These are phyloP conservation scores for Fragum whitleyi DNA, from an alignment of 2,888 invertebrate genomes.

Conservation along the genomic window DNA sequence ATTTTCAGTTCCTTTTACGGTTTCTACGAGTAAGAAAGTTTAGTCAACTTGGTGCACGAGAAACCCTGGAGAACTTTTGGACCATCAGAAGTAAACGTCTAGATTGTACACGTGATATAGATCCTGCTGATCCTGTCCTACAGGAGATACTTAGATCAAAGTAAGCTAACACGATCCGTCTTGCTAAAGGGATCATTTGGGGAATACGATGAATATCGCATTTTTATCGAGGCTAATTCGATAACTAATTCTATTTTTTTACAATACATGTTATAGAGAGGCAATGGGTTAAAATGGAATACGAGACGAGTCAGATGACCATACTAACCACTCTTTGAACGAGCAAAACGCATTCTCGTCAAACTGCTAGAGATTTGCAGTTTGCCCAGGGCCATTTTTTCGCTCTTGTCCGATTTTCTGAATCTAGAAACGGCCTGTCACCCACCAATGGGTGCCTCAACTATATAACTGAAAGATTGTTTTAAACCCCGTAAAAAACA, in stretches of 20 bases:
- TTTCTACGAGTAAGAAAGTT: conserved; percentile 70
- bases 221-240: background rate
- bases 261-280: background rate
- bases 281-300: too few relatives aligned
- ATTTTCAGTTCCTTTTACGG: conserved; percentile 63
- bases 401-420: too few relatives aligned
- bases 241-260: background rate
- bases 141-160: conserved; percentile 52
- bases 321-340: too few relatives aligned
- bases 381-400: too few relatives aligned
- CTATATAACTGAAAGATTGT: too few relatives aligned
- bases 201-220: background rate
- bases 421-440: too few relatives aligned
- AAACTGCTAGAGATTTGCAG: too few relatives aligned
- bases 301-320: too few relatives aligned
- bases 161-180: conserved; percentile 20
- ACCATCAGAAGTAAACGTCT: conserved; percentile 46
- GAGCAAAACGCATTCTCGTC: too few relatives aligned
- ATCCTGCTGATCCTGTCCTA: conserved; percentile 38
- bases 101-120: conserved; percentile 61
- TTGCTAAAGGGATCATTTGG: background rate
- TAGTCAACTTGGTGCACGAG: conserved; percentile 67
- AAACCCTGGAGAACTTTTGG: conserved; percentile 65
- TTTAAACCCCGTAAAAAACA: too few relatives aligned
- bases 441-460: too few relatives aligned